Percentiles rank a stretch among this genome's conserved stretches.
These are phyloP conservation scores for Noctua janthe DNA, from an alignment of 2,888 invertebrate species.

Conservation along the genomic window DNA sequence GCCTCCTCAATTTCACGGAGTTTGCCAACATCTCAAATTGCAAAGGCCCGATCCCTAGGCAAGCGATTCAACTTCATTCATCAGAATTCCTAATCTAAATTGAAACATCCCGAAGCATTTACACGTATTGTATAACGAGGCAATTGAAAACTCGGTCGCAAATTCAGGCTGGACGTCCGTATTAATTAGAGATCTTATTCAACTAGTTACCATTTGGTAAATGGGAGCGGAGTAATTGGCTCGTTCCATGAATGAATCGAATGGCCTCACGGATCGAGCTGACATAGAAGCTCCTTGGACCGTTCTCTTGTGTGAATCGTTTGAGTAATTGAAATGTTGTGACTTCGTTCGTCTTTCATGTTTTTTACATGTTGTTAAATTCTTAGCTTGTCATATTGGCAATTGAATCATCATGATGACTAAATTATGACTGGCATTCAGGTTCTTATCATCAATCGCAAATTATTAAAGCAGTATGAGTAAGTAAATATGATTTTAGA, in stretches of 20 bases:
- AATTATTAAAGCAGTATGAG: background rate
- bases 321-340: slow-evolving; percentile 49
- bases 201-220: slow-evolving; percentile 66
- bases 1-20: slow-evolving; percentile 41
- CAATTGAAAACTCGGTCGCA: slow-evolving; percentile 67
- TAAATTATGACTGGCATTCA: background rate
- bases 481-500: background rate
- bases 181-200: slow-evolving; percentile 71
- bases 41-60: slow-evolving; percentile 33
- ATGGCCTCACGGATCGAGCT: slow-evolving; percentile 49
- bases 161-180: slow-evolving; percentile 63
- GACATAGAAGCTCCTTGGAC: slow-evolving; percentile 57
- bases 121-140: slow-evolving; percentile 56
- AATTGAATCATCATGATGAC: background rate
- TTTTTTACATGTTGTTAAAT: background rate
- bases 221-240: slow-evolving; percentile 66
- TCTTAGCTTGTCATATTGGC: background rate
- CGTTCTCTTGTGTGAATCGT: slow-evolving; percentile 41
- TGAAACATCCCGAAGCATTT: slow-evolving; percentile 64
- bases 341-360: slow-evolving; percentile 8
- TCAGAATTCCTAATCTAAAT: slow-evolving; percentile 63
- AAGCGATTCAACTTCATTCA: slow-evolving; percentile 56
- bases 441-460: background rate
- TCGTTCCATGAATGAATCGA: slow-evolving; percentile 58
- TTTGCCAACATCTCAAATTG: slow-evolving; percentile 44